A percentile compares a stretch with the other conserved stretches of the same genome.
These are phyloP conservation scores for Atopsyche davidsoni DNA, from an alignment of 1,140 invertebrate species.

Conservation along the genomic window DNA sequence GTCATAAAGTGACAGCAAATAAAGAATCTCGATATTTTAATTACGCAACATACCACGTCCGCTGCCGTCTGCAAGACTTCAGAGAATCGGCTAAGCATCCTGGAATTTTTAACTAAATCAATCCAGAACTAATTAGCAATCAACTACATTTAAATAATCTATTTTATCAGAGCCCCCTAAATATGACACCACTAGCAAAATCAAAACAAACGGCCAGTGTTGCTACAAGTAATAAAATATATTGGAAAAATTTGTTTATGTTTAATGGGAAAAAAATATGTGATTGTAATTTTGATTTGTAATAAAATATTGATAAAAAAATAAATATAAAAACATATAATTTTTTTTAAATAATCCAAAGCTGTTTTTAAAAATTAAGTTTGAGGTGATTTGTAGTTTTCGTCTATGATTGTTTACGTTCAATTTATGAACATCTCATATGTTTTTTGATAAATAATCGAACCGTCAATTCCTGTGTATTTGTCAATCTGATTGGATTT, in stretches of 20 bases:
- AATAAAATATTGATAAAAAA: not conserved
- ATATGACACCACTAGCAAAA: conserved; percentile 9
- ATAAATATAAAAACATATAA: not conserved
- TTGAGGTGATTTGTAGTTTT: not conserved
- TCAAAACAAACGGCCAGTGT: conserved; percentile 6
- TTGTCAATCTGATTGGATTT: conserved; percentile 20
- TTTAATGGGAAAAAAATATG: not conserved
- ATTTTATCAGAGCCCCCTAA: too few species aligned
- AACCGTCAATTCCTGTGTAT: conserved; percentile 22
- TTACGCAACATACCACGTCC: conserved; percentile 43
- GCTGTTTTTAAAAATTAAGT: not conserved
- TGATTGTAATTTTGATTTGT: not conserved
- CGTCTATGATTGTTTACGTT: not conserved
- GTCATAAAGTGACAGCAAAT: too few species aligned
- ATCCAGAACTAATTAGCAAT: too few species aligned
- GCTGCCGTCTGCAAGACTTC: conserved; percentile 46
- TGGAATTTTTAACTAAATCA: too few species aligned
- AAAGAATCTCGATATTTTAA: too few species aligned
- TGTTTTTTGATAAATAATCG: conserved; percentile 22
- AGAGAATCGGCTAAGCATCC: conserved; percentile 46
- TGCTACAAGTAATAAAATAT: not conserved
- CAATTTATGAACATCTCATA: conserved; percentile 7
- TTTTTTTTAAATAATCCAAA: not conserved
- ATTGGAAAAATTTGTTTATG: not conserved
- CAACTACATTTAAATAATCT: too few species aligned